A percentile compares a stretch with the other conserved stretches of the same genome.
Evolutionary conservation across 2,113 vertebrate species (phyloP).

Genomic region (Ceyx margarethae): DNA sequence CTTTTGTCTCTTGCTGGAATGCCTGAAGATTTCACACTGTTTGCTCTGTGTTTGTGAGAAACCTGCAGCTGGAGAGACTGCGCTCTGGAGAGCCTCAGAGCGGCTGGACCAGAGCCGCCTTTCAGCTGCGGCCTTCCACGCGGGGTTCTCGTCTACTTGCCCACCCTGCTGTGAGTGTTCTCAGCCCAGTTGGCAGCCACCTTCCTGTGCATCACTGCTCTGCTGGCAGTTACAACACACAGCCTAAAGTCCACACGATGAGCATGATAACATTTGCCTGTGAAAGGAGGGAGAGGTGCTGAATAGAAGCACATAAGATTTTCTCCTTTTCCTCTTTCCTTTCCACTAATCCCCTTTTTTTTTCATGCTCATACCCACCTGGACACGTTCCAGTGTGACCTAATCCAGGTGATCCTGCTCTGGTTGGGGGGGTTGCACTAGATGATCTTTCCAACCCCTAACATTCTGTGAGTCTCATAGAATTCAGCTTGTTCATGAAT

Average conservation of each 20-base stretch:
- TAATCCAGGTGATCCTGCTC: too few relatives aligned
- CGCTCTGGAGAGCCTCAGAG: background rate
- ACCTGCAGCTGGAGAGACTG: background rate
- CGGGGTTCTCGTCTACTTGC: background rate
- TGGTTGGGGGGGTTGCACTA: too few relatives aligned
- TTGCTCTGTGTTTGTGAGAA: background rate
- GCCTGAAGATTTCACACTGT: background rate
- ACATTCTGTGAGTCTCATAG: background rate
- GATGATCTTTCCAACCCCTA: too few relatives aligned
- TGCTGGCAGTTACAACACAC: background rate
- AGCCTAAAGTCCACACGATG: background rate
- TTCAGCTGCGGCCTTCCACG: background rate
- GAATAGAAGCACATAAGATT: background rate
- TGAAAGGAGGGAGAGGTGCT: background rate
- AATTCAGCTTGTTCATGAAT: background rate
- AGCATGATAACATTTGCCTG: background rate
- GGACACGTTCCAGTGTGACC: too few relatives aligned
- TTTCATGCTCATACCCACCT: too few relatives aligned
- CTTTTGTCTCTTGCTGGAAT: background rate
- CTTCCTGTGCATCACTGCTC: background rate
- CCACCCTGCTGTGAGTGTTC: conserved; percentile 3
- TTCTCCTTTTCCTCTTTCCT: too few relatives aligned
- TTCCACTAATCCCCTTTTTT: too few relatives aligned
- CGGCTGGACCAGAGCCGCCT: background rate
- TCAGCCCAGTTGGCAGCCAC: background rate